phyloP scores from a whole-genome alignment of 2,113 vertebrate species.

The Melospiza melodia region DNA sequence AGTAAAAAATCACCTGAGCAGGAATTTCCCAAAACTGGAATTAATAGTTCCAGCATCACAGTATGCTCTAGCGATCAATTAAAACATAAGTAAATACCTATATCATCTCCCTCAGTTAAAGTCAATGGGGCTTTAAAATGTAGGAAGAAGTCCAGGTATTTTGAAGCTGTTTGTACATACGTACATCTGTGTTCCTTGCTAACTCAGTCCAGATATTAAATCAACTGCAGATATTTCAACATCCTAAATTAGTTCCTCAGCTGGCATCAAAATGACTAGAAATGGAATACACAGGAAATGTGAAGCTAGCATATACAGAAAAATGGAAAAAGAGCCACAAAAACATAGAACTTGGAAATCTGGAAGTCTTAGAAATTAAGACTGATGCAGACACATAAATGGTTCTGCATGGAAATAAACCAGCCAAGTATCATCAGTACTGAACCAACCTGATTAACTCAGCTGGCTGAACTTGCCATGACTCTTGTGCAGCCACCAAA shows the following conservation, averaged over 20 bases:
- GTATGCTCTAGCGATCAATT: conserved; percentile 52
- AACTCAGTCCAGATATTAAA: conserved; percentile 32
- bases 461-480: conserved; percentile 51
- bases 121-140: neutral
- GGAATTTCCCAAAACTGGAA: neutral
- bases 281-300: neutral
- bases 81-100: neutral
- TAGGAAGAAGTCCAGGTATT: neutral
- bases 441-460: conserved; percentile 16
- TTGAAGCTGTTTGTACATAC: neutral
- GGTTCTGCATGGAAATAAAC: conserved; percentile 17
- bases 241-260: conserved; percentile 31
- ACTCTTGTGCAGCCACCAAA: conserved; percentile 22
- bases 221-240: conserved; percentile 43
- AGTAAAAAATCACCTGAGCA: neutral
- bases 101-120: neutral
- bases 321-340: neutral
- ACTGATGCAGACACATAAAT: conserved; percentile 6
- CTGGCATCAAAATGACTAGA: conserved; percentile 7
- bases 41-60: conserved; percentile 30
- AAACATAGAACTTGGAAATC: conserved; percentile 26
- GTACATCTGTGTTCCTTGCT: neutral
- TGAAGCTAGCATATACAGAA: conserved; percentile 8
- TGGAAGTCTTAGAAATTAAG: conserved; percentile 14
- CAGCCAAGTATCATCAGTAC: neutral